These are phyloP conservation scores for Bombus affinis DNA, from an alignment of 1,140 invertebrate species.

Conservation along the genomic window DNA sequence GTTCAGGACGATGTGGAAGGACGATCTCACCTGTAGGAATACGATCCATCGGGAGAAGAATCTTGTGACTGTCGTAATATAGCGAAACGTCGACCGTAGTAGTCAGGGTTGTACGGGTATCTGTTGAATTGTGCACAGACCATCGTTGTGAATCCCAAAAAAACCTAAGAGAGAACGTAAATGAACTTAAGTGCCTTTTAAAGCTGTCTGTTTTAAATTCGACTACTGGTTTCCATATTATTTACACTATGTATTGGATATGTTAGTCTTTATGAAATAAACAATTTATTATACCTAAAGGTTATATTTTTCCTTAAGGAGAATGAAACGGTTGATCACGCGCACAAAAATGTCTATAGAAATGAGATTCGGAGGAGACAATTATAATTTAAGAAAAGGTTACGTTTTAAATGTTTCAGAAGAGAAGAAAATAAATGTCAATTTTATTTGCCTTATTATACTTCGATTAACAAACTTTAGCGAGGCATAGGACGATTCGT, in stretches of 20 bases:
- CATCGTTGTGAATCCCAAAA: slow-evolving; percentile 50
- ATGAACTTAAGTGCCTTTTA: no score
- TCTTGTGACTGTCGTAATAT: slow-evolving; percentile 70
- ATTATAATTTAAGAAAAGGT: not conserved
- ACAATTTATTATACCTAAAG: not conserved
- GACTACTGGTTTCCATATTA: not conserved
- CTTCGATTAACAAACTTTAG: not conserved
- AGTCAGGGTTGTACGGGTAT: slow-evolving; percentile 64
- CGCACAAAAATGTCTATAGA: no score
- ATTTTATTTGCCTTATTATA: no score
- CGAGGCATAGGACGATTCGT: not conserved
- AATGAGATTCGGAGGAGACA: no score
- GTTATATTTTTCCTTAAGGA: no score
- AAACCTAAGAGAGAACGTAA: slow-evolving; percentile 23
- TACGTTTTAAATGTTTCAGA: not conserved
- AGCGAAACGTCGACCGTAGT: slow-evolving; percentile 60
- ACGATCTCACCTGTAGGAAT: slow-evolving; percentile 71
- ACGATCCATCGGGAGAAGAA: slow-evolving; percentile 69
- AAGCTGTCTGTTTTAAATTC: no score
- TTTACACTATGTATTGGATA: no score
- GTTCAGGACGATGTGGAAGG: slow-evolving; percentile 45
- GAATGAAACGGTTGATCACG: no score
- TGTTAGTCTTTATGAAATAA: no score
- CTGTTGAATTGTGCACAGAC: slow-evolving; percentile 57
- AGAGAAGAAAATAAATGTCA: not conserved